Conservation (phyloP, 2,113 vertebrate species). For the Entosphenus tridentatus region DNA sequence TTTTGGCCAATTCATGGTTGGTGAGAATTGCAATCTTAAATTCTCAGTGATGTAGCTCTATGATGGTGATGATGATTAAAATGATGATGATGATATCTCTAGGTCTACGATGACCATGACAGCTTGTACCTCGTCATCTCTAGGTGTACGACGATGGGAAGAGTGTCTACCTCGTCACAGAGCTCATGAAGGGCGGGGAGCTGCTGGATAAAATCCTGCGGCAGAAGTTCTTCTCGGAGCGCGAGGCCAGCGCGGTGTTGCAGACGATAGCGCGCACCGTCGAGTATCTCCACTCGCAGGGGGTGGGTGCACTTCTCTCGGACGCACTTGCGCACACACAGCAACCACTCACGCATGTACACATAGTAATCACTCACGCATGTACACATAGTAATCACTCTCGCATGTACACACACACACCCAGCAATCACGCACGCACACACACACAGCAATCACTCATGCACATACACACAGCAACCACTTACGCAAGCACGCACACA, state of each 20-base stretch:
- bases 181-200: conserved; percentile 89
- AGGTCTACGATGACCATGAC: not conserved
- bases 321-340: too few relatives aligned
- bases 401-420: too few relatives aligned
- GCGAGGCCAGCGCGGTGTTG: conserved; percentile 68
- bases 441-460: too few relatives aligned
- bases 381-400: too few relatives aligned
- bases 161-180: conserved; percentile 71
- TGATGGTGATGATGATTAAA: not conserved
- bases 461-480: too few relatives aligned
- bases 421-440: too few relatives aligned
- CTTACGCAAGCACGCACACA: too few relatives aligned
- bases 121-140: not conserved
- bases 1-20: too few relatives aligned
- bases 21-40: not conserved
- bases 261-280: conserved; percentile 79
- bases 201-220: conserved; percentile 73
- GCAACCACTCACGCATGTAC: too few relatives aligned
- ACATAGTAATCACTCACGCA: too few relatives aligned
- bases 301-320: conserved; percentile 27
- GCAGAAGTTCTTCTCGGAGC: conserved; percentile 81
- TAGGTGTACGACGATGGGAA: conserved; percentile 81
- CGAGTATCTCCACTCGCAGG: conserved; percentile 92
- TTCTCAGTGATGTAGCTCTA: not conserved
- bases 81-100: not conserved